Percentiles rank a stretch among this genome's conserved stretches.
phyloP scores from a whole-genome alignment of 1,140 invertebrate genomes.

The Meloidogyne exigua region DNA sequence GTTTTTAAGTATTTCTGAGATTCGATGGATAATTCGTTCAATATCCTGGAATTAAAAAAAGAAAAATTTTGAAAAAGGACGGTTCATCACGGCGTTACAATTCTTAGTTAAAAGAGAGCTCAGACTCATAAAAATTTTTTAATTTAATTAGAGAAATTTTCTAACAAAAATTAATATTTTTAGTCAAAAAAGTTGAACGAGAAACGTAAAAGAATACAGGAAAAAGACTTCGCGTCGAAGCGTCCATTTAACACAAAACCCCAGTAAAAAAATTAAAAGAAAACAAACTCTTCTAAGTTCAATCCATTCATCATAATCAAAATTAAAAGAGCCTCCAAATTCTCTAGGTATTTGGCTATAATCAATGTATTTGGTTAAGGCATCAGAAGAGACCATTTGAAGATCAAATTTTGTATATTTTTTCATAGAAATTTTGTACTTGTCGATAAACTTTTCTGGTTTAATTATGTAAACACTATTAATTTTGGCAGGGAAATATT shows the following conservation, averaged over 20 bases:
- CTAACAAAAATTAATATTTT: too few relatives aligned
- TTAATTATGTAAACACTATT: constrained; percentile 39
- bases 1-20: constrained; percentile 31
- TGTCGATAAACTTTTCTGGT: constrained; percentile 36
- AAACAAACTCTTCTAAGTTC: constrained; percentile 34
- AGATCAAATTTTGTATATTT: constrained; percentile 35
- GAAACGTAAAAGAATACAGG: too few relatives aligned
- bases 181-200: too few relatives aligned
- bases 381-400: constrained; percentile 36
- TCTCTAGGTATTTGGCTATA: constrained; percentile 27
- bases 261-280: not conserved
- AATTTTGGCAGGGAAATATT: constrained; percentile 65
- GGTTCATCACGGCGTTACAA: constrained; percentile 9
- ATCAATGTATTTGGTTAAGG: constrained; percentile 36
- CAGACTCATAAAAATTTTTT: too few relatives aligned
- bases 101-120: too few relatives aligned
- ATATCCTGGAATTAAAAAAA: constrained; percentile 67
- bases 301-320: constrained; percentile 41
- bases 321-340: constrained; percentile 35
- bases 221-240: too few relatives aligned
- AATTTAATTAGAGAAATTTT: not conserved
- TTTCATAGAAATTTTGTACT: constrained; percentile 32
- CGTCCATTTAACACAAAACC: not conserved
- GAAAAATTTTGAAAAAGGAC: constrained; percentile 22
- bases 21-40: constrained; percentile 29